phyloP scores from a whole-genome alignment of 2,113 vertebrate species.

The Vulpes ferrilata region DNA sequence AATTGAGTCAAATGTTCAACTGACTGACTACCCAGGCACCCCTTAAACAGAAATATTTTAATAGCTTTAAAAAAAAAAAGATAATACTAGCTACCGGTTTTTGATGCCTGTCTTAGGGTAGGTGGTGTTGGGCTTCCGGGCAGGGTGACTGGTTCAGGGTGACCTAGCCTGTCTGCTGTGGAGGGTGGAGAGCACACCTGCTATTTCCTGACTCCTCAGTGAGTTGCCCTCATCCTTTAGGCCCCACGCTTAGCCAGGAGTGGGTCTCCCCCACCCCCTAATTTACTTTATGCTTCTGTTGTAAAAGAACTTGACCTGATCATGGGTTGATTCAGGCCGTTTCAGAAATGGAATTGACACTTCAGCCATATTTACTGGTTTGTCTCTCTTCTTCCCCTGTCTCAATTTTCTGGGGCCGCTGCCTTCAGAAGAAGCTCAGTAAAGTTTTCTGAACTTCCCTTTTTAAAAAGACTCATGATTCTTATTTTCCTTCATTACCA shows the following conservation, averaged over 20 bases:
- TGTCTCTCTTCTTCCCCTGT: neutral
- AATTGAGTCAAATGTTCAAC: neutral
- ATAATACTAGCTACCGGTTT: neutral
- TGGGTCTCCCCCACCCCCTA: neutral
- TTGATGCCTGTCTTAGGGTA: neutral
- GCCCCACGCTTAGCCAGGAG: neutral
- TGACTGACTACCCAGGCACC: neutral
- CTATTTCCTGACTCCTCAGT: neutral
- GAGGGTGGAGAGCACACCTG: neutral
- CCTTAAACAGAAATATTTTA: neutral
- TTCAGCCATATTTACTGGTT: neutral
- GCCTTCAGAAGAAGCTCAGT: neutral
- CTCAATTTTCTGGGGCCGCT: neutral
- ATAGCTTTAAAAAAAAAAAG: neutral
- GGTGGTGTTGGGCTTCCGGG: neutral
- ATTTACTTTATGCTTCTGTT: neutral
- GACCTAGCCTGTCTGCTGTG: neutral
- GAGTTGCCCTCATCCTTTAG: neutral
- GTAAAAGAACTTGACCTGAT: neutral
- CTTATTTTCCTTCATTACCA: conserved; percentile 48
- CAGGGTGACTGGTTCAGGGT: neutral
- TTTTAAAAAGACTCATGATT: neutral
- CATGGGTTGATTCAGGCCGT: neutral
- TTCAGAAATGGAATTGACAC: neutral
- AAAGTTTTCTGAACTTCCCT: conserved; percentile 17